Base-by-base conservation (phyloP, 2,888 invertebrate species). In the Apodemia hepburni region DNA sequence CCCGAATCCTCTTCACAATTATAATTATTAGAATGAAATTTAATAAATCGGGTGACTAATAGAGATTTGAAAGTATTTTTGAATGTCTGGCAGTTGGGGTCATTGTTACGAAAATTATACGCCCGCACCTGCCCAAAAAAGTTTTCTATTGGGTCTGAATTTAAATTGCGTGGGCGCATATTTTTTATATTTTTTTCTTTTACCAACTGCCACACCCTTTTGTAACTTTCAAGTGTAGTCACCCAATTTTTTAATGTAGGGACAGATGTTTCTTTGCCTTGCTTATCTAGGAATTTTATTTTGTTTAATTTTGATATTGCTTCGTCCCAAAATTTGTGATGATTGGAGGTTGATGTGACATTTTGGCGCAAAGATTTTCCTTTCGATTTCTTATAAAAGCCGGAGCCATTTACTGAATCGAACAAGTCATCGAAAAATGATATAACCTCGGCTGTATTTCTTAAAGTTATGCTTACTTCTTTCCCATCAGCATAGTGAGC, bases 81-180 rank as follows among this genome's bases (percentile, higher is more conserved):
- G 42, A 74, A 74, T 6, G 65, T 65, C 61, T 73, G 68, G 59
- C 68, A 69, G 61, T 64, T 60, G 3, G 72, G 72, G 18, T 72
- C 63, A 57, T 69, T 75, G 63, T 69, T 72, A 58, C 73, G 66
- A 58, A 68, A 74, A 65, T 71, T 73, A 64, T 71, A 75, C 0
- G 70, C 69, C 54, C 71, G 62, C 22, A 72, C 62, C 62, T 70
- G 72, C 1, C 73, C 72, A 66, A 73, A 73, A 65, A 74, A 70
- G 29, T 67, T 71, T 69, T 67, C 67, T 4, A 64, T 62, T 0
- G 63, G 63, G 51, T 67, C 67, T 1, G 65, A 67, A 47, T 67
- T 67, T 35, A 64, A 65, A 60, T 67, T 65, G 15, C 64, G 45
- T 0, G 67, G 63, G 15, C 62, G 33, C 65, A 67, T 60, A 17